Evolutionary conservation across 2,888 invertebrate species (phyloP), one percentile per base, ranked within the genome.

Genomic region (Dendrolimus houi): DNA sequence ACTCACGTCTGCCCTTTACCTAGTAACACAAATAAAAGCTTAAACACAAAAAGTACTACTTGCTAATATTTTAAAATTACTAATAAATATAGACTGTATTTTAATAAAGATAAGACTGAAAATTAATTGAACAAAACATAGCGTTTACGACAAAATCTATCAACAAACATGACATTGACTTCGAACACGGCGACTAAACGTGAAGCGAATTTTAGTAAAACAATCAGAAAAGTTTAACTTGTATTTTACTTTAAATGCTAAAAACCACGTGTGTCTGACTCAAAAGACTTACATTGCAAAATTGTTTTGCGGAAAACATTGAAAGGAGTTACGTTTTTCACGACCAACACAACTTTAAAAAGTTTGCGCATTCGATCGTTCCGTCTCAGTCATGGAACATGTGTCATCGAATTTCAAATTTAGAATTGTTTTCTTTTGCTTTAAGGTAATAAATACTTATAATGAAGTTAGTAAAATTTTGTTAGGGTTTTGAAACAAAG

Each of bases 1-100:
- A 62, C 29, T 29, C 72, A 70, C 75, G 77, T 78, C 77, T 81
- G 87, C 87, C 88, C 86, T 87, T 87, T 87, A 87, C 88, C 88
- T 67, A 87, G 79, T 86, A 77, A 87, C 87, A 87, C 77, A 76
- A 79, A 86, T 86, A 78, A 64, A 62, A 67, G 65, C 70, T 70
- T 69, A 72, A 71, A 71, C 69, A 75, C 76, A 75, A 77, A 81
- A 75, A 75, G 62, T 72, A 71, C 71, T 71, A 68, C 73, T 67
- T 64, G 58, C 58, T 57, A 54, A 60, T 55, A 40, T 29, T 65
- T 65, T 72, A 61, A 55, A 56, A 2, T n/a, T 9, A 8, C 57
- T 14, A 29, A 40, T 56, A 65, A 77, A 70, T 72, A 72, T 58
- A 58, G 62, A 72, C 47, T 47, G 47, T 47, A 29, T 29, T 6